Evolutionary conservation across 2,113 vertebrate genomes (phyloP).

Genomic region (Myocastor coypus): DNA sequence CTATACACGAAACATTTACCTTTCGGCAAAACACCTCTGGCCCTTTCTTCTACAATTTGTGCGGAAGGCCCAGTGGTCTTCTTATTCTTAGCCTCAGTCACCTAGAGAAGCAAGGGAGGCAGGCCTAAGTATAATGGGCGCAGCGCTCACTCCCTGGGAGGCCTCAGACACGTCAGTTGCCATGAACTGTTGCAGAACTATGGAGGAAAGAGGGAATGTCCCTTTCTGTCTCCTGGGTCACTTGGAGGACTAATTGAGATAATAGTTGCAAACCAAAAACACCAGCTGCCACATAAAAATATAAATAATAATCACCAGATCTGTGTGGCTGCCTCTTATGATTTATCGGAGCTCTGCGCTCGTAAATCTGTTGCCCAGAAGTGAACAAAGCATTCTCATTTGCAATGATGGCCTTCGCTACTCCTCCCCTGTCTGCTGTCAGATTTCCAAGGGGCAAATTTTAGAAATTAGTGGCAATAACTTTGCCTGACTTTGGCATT

Average conservation of each 20-base stretch:
- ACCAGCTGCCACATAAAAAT: background rate
- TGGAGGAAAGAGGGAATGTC: background rate
- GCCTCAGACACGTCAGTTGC: background rate
- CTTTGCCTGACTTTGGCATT: background rate
- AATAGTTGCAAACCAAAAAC: background rate
- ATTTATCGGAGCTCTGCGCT: background rate
- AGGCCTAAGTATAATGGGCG: background rate
- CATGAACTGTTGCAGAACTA: background rate
- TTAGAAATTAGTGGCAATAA: background rate
- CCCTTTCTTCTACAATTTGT: background rate
- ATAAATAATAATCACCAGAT: background rate
- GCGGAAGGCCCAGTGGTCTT: rapidly evolving
- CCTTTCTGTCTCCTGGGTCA: background rate
- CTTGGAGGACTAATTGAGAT: background rate
- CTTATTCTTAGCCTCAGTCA: background rate
- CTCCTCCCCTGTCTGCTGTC: background rate
- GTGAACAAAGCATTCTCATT: background rate
- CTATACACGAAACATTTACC: background rate
- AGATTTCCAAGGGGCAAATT: background rate
- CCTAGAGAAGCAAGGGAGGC: too few species aligned
- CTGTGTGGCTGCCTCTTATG: background rate
- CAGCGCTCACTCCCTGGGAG: background rate
- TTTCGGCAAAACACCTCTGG: background rate
- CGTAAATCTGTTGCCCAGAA: background rate
- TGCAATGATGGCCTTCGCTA: background rate